Conservation (phyloP, 1,140 invertebrate genomes). For the Eupristina koningsbergeri region DNA sequence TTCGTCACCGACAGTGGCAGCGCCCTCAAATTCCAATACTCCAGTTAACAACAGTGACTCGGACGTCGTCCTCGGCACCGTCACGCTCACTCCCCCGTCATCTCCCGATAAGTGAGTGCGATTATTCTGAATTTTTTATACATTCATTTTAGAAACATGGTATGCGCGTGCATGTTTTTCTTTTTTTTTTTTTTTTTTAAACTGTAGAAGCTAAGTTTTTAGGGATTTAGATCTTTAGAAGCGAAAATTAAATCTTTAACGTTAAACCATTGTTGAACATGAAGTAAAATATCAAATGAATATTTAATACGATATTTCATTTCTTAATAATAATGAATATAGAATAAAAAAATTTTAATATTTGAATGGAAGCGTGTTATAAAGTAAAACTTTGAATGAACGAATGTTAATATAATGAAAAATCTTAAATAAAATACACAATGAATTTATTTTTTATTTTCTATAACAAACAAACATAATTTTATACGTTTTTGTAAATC, state of each 20-base stretch:
- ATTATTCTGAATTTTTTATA: constrained; percentile 46
- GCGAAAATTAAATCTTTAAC: constrained; percentile 15
- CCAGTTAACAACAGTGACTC: constrained; percentile 60
- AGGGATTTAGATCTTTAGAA: constrained; percentile 31
- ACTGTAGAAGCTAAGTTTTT: constrained; percentile 26
- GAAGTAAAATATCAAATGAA: not conserved
- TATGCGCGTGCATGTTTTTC: constrained; percentile 36
- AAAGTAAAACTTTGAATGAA: not conserved
- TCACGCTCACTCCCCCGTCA: constrained; percentile 76
- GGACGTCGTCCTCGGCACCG: constrained; percentile 70
- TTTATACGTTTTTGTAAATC: not conserved
- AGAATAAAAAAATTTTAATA: not conserved
- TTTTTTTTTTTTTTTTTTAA: too few relatives aligned
- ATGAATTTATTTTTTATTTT: not conserved
- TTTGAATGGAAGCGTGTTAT: not conserved
- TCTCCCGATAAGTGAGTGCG: constrained; percentile 77
- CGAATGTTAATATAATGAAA: not conserved
- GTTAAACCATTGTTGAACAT: constrained; percentile 17
- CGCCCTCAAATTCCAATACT: constrained; percentile 70
- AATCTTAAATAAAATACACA: not conserved
- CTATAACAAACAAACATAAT: too few relatives aligned
- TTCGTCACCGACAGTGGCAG: constrained; percentile 50
- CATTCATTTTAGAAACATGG: constrained; percentile 47
- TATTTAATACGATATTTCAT: not conserved
- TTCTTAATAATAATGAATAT: not conserved